Base-by-base conservation (phyloP, 2,888 invertebrate genomes). In the Drosophila neotestacea region DNA sequence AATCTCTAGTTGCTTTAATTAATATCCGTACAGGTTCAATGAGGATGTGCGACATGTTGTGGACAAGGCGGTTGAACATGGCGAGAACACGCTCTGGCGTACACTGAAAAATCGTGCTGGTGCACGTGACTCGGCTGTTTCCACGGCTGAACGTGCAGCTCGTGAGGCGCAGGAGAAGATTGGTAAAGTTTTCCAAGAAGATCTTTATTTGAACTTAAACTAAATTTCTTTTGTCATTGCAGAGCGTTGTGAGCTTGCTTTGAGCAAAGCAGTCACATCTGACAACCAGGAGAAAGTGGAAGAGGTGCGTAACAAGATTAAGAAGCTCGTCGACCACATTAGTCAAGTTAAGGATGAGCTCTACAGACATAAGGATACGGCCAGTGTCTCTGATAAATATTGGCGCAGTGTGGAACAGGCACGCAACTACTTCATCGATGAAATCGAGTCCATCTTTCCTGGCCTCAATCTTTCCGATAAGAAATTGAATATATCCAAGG, bases 361-460 rank as follows among this genome's bases (percentile, higher is more conserved):
- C 62, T 94, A 94, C 27, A 90, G 91, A 0, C 95, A 95, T 68
- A 90, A 93, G 47, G 94, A 94, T 30, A 93, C 93, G 48, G 93
- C 95, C 0, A 94, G 93, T 48, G 93, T 97, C 1, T 94, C 96
- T 16, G 96, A 97, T 73, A 95, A 95, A 85, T 98, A 97, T 90
- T 97, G 97, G 95, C 95, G 95, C 58, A 95, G 96, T 93, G 96
- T 93, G 2, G 94, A 94, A 76, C 91, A 93, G 38, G 94, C 95
- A 0, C 93, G 95, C 4, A 94, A 94, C 78, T 93, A 94, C 79
- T 95, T 95, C 70, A 92, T 94, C 22, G 94, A 95, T 66, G 95
- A 95, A 91, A 93, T 96, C 41, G 94, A 95, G 89, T 95, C 95
- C 58, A 93, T 97, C 44, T 95, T 96, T 85, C 97, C 97, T 0